Base-by-base conservation (phyloP, 2,888 invertebrate species). In the Caenorhabditis doughertyi region DNA sequence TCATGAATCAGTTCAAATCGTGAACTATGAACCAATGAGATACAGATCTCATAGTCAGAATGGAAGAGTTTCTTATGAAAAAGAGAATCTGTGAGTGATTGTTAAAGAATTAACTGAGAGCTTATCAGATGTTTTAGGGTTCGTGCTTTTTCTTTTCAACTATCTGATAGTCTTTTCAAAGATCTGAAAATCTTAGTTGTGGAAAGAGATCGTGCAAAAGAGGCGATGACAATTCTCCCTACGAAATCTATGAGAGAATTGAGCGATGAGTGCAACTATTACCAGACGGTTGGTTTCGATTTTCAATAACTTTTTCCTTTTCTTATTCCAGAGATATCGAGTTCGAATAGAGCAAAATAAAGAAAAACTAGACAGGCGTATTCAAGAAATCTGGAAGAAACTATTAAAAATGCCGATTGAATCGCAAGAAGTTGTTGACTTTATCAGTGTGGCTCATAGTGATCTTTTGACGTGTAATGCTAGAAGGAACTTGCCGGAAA, bases 241-340 rank as follows among this genome's bases (percentile, higher is more conserved):
- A 35, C 73, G 4, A 76, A 70, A 35, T 16, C 58, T 1, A 58
- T 32, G 47, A 58, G 58, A 18, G 77, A 83, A 21, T 55, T 86
- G 58, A 83, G 83, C 71, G 72, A 77, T 7, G 64, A 81, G 49
- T 53, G 83, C 21, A 79, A 72, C 11, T 79, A 73, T 55, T 79
- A n/a, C 39, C 86, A 86, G 23, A 71, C 72, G 60, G 85, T 85
- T 11, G 39, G 77, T 29, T 32, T 21, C 3, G 11, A 51, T 25
- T 49, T 23, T 21, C 0, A 16, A 47, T 0, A 27, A 18, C 44
- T 29, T 11, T 56, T 29, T 42, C 11, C 9, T 44, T 84, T 86
- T 44, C n/a, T n/a, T n/a, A n/a, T n/a, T n/a, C n/a, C 72, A 86
- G 85, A 72, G 71, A 13, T 86, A 86, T 47, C 84, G 85, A 21